A percentile compares a stretch with the other conserved stretches of the same genome.
These are phyloP conservation scores for Eonycteris spelaea DNA, from an alignment of 2,113 vertebrate species.

Conservation along the genomic window DNA sequence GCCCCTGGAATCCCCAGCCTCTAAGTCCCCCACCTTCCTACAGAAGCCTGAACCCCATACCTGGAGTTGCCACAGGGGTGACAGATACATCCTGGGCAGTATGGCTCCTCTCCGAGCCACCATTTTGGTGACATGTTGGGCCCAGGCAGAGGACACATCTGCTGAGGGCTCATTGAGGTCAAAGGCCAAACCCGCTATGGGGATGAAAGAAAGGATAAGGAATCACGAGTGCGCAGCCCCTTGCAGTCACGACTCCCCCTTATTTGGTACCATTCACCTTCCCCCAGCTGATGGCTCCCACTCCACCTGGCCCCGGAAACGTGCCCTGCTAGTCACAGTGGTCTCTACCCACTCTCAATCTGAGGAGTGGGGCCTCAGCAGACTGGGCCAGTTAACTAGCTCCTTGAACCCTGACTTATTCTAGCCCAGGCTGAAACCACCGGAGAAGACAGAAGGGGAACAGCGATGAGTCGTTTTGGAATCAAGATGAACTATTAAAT, in stretches of 20 bases:
- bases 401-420: neutral
- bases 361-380: neutral
- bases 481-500: neutral
- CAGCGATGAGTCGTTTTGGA: neutral
- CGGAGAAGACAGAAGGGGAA: neutral
- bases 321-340: neutral
- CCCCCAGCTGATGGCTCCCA: neutral
- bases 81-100: conserved; percentile 96
- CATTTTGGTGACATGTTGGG: conserved; percentile 98
- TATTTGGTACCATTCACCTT: neutral
- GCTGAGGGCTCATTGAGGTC: conserved; percentile 95
- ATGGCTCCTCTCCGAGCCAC: conserved; percentile 97
- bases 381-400: neutral
- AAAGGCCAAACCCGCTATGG: conserved; percentile 92
- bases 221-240: neutral
- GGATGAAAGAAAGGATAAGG: neutral
- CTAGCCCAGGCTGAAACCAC: neutral
- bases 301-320: neutral
- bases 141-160: conserved; percentile 96
- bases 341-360: neutral
- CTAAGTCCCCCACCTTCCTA: neutral
- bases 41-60: conserved; percentile 69
- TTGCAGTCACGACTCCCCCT: neutral
- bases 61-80: conserved; percentile 93
- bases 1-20: neutral